Evolutionary conservation across 2,888 invertebrate species (phyloP).

Genomic region (Beris morrisii): DNA sequence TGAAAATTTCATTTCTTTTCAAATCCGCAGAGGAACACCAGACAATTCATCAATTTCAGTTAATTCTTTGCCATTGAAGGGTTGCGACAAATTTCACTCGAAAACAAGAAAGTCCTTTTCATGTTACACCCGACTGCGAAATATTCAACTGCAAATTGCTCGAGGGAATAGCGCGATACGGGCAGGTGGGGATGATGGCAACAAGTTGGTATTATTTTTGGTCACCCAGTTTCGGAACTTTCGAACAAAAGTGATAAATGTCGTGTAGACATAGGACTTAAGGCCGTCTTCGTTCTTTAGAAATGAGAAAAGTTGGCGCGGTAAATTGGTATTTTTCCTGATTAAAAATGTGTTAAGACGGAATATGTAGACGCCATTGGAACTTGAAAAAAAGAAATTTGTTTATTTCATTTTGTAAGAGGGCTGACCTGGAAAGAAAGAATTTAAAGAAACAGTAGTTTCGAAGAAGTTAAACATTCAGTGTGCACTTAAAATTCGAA

Average conservation of each 20-base stretch:
- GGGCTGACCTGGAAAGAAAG: no score
- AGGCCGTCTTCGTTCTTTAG: conserved; percentile 2
- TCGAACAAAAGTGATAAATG: conserved; percentile 15
- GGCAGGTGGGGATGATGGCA: no score
- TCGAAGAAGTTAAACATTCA: no score
- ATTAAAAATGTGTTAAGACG: conserved; percentile 6
- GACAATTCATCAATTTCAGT: conserved; percentile 20
- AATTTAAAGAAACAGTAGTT: no score
- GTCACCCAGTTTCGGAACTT: conserved; percentile 20
- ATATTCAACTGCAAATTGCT: neutral
- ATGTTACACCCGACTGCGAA: no score
- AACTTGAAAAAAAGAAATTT: no score
- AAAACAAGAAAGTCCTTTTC: neutral
- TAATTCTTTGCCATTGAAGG: conserved; percentile 9
- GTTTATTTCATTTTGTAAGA: no score
- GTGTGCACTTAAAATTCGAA: no score
- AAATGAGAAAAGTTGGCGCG: conserved; percentile 21
- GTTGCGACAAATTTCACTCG: conserved; percentile 14
- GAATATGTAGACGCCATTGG: no score
- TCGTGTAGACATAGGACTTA: neutral
- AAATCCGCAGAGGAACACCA: no score
- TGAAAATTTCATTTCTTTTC: no score
- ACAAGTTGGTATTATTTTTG: neutral
- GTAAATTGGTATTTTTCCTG: conserved; percentile 21
- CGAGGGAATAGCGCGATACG: conserved; percentile 19